Evolutionary conservation across 2,797 vertebrate species (phyloP), one percentile per base, ranked within the genome.

Genomic region (Gallinago solitaria): DNA sequence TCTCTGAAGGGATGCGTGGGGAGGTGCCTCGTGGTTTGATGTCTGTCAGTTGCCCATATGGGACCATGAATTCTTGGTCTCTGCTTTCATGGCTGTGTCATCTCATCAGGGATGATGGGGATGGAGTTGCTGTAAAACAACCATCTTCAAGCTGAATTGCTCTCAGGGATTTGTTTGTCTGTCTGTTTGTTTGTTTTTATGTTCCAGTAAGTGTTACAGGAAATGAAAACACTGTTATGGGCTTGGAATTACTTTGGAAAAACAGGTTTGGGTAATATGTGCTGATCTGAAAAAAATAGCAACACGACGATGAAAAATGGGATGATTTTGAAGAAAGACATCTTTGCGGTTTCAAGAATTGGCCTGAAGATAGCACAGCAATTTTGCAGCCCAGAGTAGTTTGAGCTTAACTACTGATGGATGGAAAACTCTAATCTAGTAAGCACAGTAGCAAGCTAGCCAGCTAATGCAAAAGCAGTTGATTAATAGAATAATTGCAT

Each of bases 221-320:
- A 89, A 89, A 94, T 80, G 89, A 92, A 95, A 96, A 78, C 61
- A 71, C 2, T 5, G 59, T 90, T 94, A 83, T 8, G 50, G 73
- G 50, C 71, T 93, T 93, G 89, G 87, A 94, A 95, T 96, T 88
- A 57, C 85, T 84, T 69, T 57, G 83, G 73, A 60, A 95, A 96
- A 93, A 14, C 48, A 84, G 71, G 65, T 67, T 88, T 9, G 51
- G 70, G 56, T 95, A 91, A 70, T 94, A 37, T 11, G 74, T 86
- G 60, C 90, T 87, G 88, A 89, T 95, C 48, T 87, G 75, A 93
- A 94, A 92, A 93, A 93, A 89, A 23, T 0, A 77, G 28, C 64
- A 64, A 67, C 21, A 19, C 48, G 24, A 37, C 0, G 1, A 87
- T 83, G 87, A 87, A 85, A 92, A 91, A 92, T 5, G 3, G 82